Percentiles rank a stretch among this genome's conserved stretches.
phyloP scores from a whole-genome alignment of 2,113 vertebrate species.

The Brienomyrus brachyistius region DNA sequence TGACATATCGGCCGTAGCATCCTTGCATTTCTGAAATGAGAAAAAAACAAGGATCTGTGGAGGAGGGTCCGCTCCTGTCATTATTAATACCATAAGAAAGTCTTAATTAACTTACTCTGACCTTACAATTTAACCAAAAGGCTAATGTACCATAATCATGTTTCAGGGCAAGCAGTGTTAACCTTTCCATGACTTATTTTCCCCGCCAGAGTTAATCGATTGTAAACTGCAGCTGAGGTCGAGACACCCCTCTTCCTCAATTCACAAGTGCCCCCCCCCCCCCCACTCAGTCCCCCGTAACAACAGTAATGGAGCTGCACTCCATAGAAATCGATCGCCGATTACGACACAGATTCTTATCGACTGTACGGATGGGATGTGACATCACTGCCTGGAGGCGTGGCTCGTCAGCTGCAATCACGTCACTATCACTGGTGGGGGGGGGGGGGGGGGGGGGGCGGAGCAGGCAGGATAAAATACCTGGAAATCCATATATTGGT shows the following conservation, averaged over 20 bases:
- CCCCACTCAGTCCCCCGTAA: constrained; percentile 61
- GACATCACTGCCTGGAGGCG: constrained; percentile 70
- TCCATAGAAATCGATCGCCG: constrained; percentile 87
- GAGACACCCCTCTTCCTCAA: constrained; percentile 76
- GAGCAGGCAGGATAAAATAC: too few relatives aligned
- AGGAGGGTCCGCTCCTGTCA: constrained; percentile 59
- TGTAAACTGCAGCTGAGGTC: constrained; percentile 86
- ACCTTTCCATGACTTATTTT: constrained; percentile 78
- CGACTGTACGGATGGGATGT: constrained; percentile 66
- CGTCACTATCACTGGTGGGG: background rate
- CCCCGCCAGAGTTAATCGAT: constrained; percentile 85
- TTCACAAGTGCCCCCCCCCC: constrained; percentile 71
- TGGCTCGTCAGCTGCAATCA: background rate
- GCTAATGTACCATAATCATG: constrained; percentile 78
- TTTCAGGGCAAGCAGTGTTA: constrained; percentile 70
- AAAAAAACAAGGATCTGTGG: constrained; percentile 65
- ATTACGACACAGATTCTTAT: constrained; percentile 89
- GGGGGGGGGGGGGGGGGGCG: background rate
- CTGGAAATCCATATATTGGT: background rate
- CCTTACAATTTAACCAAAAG: constrained; percentile 75
- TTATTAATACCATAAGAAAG: constrained; percentile 66
- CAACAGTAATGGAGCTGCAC: constrained; percentile 91
- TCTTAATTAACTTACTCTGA: constrained; percentile 73
- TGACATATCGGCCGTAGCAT: constrained; percentile 20
- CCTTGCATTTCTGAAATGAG: constrained; percentile 43